Conservation (phyloP, 23 tunicate genomes). For the Aplidium turbinatum region DNA sequence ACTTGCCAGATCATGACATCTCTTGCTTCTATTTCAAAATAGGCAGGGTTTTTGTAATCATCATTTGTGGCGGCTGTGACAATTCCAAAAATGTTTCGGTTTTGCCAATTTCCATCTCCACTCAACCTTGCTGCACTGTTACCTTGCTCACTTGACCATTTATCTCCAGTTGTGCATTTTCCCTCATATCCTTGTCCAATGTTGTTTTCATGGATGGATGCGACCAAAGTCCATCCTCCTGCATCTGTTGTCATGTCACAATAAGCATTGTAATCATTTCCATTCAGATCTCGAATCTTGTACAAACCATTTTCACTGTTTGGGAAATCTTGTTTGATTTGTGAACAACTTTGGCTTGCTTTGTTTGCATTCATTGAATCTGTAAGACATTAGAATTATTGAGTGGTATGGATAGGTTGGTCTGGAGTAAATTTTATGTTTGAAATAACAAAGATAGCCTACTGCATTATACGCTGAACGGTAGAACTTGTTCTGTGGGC, state of each 20-base stretch:
- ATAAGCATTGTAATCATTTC: neutral
- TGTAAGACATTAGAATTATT: too few relatives aligned
- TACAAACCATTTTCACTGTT: constrained; percentile 14
- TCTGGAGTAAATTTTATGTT: too few relatives aligned
- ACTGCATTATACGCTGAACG: too few relatives aligned
- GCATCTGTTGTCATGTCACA: constrained; percentile 47
- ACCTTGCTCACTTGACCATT: constrained; percentile 80
- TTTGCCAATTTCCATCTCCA: constrained; percentile 68
- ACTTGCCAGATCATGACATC: constrained; percentile 76
- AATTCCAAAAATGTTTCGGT: constrained; percentile 41
- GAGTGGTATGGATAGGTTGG: too few relatives aligned
- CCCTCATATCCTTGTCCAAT: constrained; percentile 27
- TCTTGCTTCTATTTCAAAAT: constrained; percentile 50
- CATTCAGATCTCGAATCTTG: neutral
- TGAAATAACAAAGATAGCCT: too few relatives aligned
- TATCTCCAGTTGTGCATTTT: constrained; percentile 54
- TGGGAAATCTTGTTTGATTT: too few relatives aligned
- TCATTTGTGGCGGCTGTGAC: constrained; percentile 54
- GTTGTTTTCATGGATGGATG: constrained; percentile 56
- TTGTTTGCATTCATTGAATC: too few relatives aligned
- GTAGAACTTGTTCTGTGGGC: too few relatives aligned
- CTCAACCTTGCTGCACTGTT: neutral
- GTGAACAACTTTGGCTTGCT: too few relatives aligned
- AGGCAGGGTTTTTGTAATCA: constrained; percentile 68
- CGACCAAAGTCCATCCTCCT: constrained; percentile 70